phyloP scores from a whole-genome alignment of 2,113 vertebrate species.

The Paramisgurnus dabryanus region DNA sequence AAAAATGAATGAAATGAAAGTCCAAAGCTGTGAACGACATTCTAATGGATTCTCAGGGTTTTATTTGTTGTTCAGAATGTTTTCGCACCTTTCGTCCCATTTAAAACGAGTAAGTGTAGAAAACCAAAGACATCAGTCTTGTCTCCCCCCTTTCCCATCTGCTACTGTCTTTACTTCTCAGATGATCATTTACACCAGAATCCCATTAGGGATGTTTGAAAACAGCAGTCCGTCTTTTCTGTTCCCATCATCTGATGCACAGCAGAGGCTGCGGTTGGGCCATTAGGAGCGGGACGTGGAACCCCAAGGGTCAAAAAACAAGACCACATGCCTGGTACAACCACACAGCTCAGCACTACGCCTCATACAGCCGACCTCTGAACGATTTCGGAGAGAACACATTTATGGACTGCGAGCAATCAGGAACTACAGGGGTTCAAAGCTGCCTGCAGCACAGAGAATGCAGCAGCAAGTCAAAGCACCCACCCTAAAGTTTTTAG shows the following conservation, averaged over 20 bases:
- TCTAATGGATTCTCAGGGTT: constrained; percentile 26
- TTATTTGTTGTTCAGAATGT: constrained; percentile 25
- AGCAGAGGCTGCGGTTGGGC: constrained; percentile 29
- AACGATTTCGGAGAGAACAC: constrained; percentile 9
- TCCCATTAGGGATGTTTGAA: constrained; percentile 54
- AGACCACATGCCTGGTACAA: constrained; percentile 32
- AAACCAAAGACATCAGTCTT: constrained; percentile 20
- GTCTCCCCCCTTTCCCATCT: constrained; percentile 2
- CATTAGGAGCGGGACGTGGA: constrained; percentile 40
- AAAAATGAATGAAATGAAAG: constrained; percentile 26
- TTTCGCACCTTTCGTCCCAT: constrained; percentile 13
- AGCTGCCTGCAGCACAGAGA: not conserved
- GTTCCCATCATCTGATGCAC: constrained; percentile 30
- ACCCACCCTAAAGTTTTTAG: not conserved
- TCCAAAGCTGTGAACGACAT: not conserved
- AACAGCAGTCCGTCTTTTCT: constrained; percentile 41
- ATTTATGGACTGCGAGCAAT: not conserved
- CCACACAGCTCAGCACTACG: constrained; percentile 19
- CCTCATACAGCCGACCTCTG: not conserved
- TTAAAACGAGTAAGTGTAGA: not conserved
- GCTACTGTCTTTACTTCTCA: constrained; percentile 8
- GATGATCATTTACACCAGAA: constrained; percentile 54
- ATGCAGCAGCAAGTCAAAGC: not conserved
- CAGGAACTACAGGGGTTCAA: not conserved
- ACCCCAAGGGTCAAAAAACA: constrained; percentile 30